Evolutionary conservation across 2,797 vertebrate genomes (phyloP), one percentile per base, ranked within the genome.

Genomic region (Gila robusta): DNA sequence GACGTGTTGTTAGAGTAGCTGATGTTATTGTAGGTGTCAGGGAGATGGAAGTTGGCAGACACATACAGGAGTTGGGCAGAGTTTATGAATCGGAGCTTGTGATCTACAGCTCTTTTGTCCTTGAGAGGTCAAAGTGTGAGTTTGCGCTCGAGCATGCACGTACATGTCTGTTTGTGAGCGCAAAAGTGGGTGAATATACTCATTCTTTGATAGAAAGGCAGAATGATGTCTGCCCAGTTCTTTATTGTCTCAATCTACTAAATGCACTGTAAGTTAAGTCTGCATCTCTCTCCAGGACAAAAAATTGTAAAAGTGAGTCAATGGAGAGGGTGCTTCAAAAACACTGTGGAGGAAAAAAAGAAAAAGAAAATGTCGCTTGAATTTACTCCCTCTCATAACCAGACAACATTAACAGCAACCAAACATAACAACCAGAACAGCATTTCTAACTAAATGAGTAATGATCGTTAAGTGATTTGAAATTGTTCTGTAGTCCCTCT

Each of bases 191-290:
- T 52, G 41, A n/a, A 56, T 79, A n/a, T 49, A 23, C 84, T 54
- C 11, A 10, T 81, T 88, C 84, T 83, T 89, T 86, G 70, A 81
- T 66, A 71, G 62, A 82, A 81, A 85, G 78, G 81, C 88, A 79
- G 54, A 79, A 76, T 66, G 41, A 26, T 73, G 86, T 89, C 89
- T 90, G 66, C 82, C 88, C 69, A 76, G 82, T 87, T 89, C 89
- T 91, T 89, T 91, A 87, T 89, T 87, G 89, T 91, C 90, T 92
- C 85, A 89, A 88, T 90, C 86, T 88, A 92, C 90, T 91, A 92
- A 92, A 91, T 92, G 87, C 91, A 87, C 92, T 91, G 91, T 91
- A 91, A 91, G 87, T 92, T 88, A 87, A 69, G 79, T 73, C 79
- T 52, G 54, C 52, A 73, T 74, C 81, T 80, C 73, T 88, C 87